Evolutionary conservation across 2,797 vertebrate genomes (phyloP).

Genomic region (Rhynchonycteris naso): DNA sequence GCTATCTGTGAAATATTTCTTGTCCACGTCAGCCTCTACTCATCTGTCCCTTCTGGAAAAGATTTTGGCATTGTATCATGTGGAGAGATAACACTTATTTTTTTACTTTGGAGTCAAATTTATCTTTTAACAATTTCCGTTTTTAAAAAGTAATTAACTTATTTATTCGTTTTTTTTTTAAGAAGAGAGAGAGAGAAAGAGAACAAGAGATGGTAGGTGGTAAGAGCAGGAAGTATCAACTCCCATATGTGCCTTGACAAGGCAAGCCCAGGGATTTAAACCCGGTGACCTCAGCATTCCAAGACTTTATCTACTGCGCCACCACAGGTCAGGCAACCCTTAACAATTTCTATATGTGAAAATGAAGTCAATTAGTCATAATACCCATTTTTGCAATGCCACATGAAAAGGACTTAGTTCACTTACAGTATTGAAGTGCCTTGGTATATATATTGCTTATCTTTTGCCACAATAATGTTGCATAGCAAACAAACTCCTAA

Average conservation of each 20-base stretch:
- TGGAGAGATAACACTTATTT: not conserved
- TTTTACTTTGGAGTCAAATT: not conserved
- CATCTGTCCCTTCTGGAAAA: not conserved
- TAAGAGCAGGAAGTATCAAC: too few species aligned
- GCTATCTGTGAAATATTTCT: not conserved
- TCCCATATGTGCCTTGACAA: too few species aligned
- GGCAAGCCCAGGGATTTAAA: too few species aligned
- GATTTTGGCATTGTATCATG: not conserved
- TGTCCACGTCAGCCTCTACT: not conserved
- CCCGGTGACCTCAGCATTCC: too few species aligned
- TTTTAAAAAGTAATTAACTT: slow-evolving; percentile 16
- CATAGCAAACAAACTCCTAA: not conserved
- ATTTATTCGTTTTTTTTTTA: not conserved
- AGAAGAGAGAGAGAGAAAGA: too few species aligned
- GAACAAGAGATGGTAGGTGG: too few species aligned
- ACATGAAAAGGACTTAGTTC: not conserved
- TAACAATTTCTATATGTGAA: not conserved
- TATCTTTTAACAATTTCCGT: not conserved
- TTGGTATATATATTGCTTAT: not conserved
- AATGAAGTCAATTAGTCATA: not conserved
- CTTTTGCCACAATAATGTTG: not conserved
- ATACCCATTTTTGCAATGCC: not conserved
- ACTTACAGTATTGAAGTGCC: not conserved
- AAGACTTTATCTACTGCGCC: too few species aligned
- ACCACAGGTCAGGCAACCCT: not conserved